Evolutionary conservation across 2,797 vertebrate species (phyloP), one percentile per base, ranked within the genome.

Genomic region (Propithecus perrieri): DNA sequence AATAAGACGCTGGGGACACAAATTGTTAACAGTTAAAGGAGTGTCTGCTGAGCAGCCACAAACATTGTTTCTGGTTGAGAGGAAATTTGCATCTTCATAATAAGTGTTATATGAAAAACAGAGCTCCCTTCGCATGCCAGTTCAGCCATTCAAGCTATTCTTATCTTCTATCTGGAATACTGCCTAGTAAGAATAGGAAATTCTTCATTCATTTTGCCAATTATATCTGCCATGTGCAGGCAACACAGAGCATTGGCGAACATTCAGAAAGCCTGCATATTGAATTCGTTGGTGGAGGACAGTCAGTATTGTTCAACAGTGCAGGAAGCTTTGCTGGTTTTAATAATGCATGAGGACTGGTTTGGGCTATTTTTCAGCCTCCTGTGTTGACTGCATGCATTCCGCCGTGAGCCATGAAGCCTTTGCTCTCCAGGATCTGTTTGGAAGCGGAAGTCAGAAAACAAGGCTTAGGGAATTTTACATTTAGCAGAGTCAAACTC

Each of bases 31-130:
- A 85, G 67, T 86, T 87, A 78, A 65, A 79, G 63, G 74, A 85
- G 91, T 85, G 89, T 89, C 75, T 95, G 50, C 89, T 20, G 67
- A 86, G 33, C 61, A 79, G 84, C 48, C 89, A 43, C 24, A 89
- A 88, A 69, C 22, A 46, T 38, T 7, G 92, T 33, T 8, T 86
- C 89, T 81, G 38, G 48, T 79, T 63, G 80, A 93, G 61, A 65
- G 72, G 67, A 95, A 95, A 98, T 98, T 97, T 97, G 96, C 97
- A 97, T 98, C 86, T 97, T 97, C 46, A 90, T 97, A 97, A 96
- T 97, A 97, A 90, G 96, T 75, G 76, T 57, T 71, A 35, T 57
- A 61, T 90, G 94, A 96, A 97, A 96, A 97, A 95, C 97, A 76
- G 67, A 90, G 57, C n/a, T 50, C 63, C 57, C 92, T 97, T 96